phyloP scores from a whole-genome alignment of 2,888 invertebrate species.

The Carterocephalus palaemon region DNA sequence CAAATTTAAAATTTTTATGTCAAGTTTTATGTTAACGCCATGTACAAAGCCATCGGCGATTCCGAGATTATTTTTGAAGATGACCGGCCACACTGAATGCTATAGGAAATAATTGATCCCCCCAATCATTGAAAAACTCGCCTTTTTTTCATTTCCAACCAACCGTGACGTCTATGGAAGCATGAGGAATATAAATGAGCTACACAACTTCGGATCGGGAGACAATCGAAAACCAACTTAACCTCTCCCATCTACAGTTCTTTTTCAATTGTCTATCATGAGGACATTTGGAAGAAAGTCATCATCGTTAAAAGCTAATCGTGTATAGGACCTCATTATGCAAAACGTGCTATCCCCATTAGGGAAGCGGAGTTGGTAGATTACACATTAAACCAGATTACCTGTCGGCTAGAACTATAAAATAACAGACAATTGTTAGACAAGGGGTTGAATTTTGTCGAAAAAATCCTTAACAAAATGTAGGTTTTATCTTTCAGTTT shows the following conservation, averaged over 20 bases:
- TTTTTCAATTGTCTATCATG: slow-evolving; percentile 27
- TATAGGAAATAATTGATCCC: slow-evolving; percentile 6
- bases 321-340: slow-evolving; percentile 69
- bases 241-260: slow-evolving; percentile 28
- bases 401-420: not conserved
- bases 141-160: slow-evolving; percentile 35
- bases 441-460: too few relatives aligned
- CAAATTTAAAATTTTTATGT: too few relatives aligned
- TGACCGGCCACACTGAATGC: too few relatives aligned
- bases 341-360: slow-evolving; percentile 57
- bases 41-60: too few relatives aligned
- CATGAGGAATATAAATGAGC: slow-evolving; percentile 63
- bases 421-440: slow-evolving; percentile 4
- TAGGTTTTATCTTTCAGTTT: too few relatives aligned
- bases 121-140: slow-evolving; percentile 18
- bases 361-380: slow-evolving; percentile 29
- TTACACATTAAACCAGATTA: slow-evolving; percentile 16
- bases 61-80: too few relatives aligned
- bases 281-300: slow-evolving; percentile 44
- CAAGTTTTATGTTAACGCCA: too few relatives aligned
- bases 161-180: slow-evolving; percentile 58
- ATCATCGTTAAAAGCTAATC: slow-evolving; percentile 74
- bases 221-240: slow-evolving; percentile 33
- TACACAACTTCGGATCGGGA: slow-evolving; percentile 36
- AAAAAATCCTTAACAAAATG: too few relatives aligned